These are phyloP conservation scores for Spisula subtruncata DNA, from an alignment of 2,888 invertebrate species.

Conservation along the genomic window DNA sequence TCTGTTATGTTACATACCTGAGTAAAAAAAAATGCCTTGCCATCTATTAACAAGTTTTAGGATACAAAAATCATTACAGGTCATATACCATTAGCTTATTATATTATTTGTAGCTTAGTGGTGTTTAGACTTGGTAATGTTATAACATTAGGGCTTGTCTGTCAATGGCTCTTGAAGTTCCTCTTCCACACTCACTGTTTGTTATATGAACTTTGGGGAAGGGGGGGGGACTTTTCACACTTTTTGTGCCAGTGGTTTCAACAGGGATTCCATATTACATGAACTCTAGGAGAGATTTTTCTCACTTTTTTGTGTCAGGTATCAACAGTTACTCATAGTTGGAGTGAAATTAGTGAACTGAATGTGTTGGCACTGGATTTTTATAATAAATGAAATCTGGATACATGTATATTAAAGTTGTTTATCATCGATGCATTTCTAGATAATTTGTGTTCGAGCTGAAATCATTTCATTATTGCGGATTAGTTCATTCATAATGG, in stretches of 20 bases:
- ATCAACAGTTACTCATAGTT: background rate
- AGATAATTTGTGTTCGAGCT: background rate
- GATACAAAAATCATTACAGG: slow-evolving; percentile 21
- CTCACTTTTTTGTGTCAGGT: background rate
- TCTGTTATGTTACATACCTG: no score
- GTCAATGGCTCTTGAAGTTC: background rate
- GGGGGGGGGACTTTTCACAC: background rate
- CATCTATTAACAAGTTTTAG: background rate
- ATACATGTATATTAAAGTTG: background rate
- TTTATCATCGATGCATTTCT: background rate
- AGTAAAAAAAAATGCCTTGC: background rate
- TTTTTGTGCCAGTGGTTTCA: background rate
- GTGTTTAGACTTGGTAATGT: no score
- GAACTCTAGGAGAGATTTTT: background rate
- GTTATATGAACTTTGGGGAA: background rate
- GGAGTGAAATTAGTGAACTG: no score
- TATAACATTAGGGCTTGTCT: no score
- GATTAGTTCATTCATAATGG: background rate
- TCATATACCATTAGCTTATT: background rate
- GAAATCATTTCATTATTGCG: background rate
- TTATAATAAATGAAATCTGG: background rate
- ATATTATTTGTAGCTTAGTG: no score
- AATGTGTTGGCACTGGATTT: no score
- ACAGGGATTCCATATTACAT: no score
- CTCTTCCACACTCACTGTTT: background rate